phyloP scores from a whole-genome alignment of 2,797 vertebrate genomes.

The Alauda arvensis region DNA sequence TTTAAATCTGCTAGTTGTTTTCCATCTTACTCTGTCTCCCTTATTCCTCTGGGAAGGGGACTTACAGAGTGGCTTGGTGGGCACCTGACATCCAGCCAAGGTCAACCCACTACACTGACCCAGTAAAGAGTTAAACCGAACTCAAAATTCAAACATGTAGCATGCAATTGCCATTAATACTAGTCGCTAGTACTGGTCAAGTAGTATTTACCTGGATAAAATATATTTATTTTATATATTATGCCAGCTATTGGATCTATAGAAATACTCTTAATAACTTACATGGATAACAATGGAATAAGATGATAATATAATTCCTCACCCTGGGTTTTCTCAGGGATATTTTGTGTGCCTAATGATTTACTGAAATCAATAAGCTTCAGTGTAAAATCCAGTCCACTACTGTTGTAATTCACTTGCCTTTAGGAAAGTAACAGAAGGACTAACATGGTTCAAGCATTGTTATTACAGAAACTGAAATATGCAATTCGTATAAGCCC shows the following conservation, averaged over 20 bases:
- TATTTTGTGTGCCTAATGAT: background rate
- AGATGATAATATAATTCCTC: background rate
- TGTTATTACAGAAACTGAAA: background rate
- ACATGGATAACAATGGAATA: background rate
- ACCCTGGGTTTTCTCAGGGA: background rate
- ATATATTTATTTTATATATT: background rate
- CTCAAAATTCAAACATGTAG: background rate
- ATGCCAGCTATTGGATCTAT: background rate
- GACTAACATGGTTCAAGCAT: background rate
- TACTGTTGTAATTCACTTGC: background rate
- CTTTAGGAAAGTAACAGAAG: background rate
- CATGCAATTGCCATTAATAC: background rate
- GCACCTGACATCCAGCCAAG: background rate
- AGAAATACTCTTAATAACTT: background rate
- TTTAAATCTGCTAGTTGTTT: background rate
- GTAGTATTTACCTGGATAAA: background rate
- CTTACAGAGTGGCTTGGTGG: background rate
- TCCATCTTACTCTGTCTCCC: background rate
- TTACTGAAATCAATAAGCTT: background rate
- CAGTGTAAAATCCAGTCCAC: background rate
- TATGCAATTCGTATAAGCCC: background rate
- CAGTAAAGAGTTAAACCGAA: background rate
- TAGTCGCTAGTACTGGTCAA: background rate
- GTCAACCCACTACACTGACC: background rate
- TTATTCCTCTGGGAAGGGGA: fast-evolving